Conservation (phyloP, 2,888 invertebrate species). For the Pycnomerus fuliginosus region DNA sequence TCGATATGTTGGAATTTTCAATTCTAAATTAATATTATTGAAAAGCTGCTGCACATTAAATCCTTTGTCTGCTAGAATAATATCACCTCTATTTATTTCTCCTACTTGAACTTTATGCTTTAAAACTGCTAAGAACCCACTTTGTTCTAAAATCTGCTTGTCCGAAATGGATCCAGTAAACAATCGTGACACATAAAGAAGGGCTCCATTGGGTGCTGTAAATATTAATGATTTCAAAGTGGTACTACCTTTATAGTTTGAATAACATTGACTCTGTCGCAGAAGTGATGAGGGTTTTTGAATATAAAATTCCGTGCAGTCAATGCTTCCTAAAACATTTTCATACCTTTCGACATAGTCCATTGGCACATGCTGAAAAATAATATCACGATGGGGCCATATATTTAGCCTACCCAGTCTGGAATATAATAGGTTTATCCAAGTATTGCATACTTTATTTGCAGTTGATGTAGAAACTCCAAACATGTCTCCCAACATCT, state of each 20-base stretch:
- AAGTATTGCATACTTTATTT: not conserved
- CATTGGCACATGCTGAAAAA: conserved; percentile 15
- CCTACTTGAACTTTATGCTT: conserved; percentile 13
- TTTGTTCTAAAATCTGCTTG: conserved; percentile 21
- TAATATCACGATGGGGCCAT: conserved; percentile 23
- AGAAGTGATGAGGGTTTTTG: conserved; percentile 23
- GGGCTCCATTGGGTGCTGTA: conserved; percentile 22
- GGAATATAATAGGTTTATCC: conserved; percentile 8
- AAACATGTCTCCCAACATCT: conserved; percentile 4
- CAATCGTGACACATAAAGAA: conserved; percentile 23
- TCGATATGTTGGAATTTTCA: conserved; percentile 25
- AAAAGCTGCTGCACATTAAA: conserved; percentile 24
- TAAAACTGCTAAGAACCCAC: conserved; percentile 16
- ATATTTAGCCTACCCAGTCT: conserved; percentile 12
- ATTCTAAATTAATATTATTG: conserved; percentile 15
- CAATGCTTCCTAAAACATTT: conserved; percentile 25
- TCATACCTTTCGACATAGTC: conserved; percentile 15
- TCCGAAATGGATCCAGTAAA: conserved; percentile 21
- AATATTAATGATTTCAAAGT: conserved; percentile 27
- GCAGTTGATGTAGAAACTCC: not conserved
- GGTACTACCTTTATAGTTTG: conserved; percentile 22
- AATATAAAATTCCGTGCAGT: conserved; percentile 23
- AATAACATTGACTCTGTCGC: conserved; percentile 21
- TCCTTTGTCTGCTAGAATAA: conserved; percentile 28
- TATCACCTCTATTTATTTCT: conserved; percentile 12